phyloP scores from a whole-genome alignment of 2,797 vertebrate genomes.

The Galago senegalensis region DNA sequence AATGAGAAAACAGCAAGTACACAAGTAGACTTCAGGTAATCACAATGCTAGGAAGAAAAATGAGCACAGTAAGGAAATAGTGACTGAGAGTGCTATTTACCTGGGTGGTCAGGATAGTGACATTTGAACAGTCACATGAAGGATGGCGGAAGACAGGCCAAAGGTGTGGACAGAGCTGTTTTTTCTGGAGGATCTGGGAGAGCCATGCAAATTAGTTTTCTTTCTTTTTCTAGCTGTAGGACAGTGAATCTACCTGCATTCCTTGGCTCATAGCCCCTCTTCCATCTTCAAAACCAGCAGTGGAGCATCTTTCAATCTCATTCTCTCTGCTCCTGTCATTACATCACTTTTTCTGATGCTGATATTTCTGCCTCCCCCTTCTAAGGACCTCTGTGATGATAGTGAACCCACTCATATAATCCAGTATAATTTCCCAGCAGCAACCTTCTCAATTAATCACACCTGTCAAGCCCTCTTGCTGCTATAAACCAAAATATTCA shows the following conservation, averaged over 20 bases:
- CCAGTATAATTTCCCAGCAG: background rate
- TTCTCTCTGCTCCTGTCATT: background rate
- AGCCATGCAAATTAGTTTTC: background rate
- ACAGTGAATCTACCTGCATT: background rate
- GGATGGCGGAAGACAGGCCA: background rate
- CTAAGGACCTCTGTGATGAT: background rate
- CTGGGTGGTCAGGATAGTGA: background rate
- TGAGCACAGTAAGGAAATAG: background rate
- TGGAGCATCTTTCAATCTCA: background rate
- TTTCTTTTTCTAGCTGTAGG: background rate
- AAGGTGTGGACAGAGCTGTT: background rate
- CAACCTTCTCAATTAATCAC: background rate
- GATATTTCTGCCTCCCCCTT: background rate
- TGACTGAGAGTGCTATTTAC: background rate
- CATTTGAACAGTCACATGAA: background rate
- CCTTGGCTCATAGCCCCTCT: background rate
- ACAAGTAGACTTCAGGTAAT: background rate
- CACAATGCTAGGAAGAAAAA: background rate
- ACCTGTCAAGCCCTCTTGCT: background rate
- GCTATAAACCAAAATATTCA: background rate
- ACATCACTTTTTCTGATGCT: background rate
- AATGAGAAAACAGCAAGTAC: background rate
- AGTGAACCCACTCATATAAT: background rate
- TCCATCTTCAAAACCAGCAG: background rate
- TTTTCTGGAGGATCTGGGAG: background rate